Evolutionary conservation across 2,888 invertebrate species (phyloP).

Genomic region (Nomada flava): DNA sequence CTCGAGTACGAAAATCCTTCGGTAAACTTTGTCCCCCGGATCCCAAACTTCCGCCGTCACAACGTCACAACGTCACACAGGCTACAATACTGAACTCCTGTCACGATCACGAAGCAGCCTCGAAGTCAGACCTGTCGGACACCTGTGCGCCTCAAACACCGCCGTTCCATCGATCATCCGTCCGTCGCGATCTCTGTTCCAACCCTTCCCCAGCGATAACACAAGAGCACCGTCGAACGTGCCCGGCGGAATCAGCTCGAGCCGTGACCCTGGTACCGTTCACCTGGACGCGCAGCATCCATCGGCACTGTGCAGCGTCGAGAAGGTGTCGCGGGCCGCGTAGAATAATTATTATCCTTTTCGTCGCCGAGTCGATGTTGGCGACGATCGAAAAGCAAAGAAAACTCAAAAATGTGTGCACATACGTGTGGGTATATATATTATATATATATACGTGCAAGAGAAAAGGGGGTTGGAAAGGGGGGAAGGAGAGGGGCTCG

Average conservation of each 20-base stretch:
- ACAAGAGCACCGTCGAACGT: not conserved
- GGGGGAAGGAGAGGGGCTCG: slow-evolving; percentile 25
- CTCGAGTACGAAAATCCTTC: too few relatives aligned
- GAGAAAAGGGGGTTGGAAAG: slow-evolving; percentile 27
- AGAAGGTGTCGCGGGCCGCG: slow-evolving; percentile 4
- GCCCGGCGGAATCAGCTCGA: not conserved
- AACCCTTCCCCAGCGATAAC: not conserved
- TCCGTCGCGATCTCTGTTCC: not conserved
- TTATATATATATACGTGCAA: not conserved
- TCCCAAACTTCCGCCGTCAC: too few relatives aligned
- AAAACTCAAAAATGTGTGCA: not conserved
- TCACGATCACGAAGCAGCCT: too few relatives aligned
- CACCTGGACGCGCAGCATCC: slow-evolving; percentile 33
- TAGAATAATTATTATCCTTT: slow-evolving; percentile 45
- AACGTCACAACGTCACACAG: too few relatives aligned
- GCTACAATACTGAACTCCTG: too few relatives aligned
- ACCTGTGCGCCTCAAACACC: not conserved
- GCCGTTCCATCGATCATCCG: too few relatives aligned
- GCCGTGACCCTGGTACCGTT: slow-evolving; percentile 13
- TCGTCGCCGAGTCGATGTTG: slow-evolving; percentile 53
- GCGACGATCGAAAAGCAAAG: slow-evolving; percentile 7
- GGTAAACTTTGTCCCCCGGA: too few relatives aligned
- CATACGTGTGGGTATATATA: not conserved
- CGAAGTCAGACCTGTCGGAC: not conserved
- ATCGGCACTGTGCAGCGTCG: slow-evolving; percentile 20